These are phyloP conservation scores for Entomobrya multifasciata DNA, from an alignment of 2,888 invertebrate species.

Conservation along the genomic window DNA sequence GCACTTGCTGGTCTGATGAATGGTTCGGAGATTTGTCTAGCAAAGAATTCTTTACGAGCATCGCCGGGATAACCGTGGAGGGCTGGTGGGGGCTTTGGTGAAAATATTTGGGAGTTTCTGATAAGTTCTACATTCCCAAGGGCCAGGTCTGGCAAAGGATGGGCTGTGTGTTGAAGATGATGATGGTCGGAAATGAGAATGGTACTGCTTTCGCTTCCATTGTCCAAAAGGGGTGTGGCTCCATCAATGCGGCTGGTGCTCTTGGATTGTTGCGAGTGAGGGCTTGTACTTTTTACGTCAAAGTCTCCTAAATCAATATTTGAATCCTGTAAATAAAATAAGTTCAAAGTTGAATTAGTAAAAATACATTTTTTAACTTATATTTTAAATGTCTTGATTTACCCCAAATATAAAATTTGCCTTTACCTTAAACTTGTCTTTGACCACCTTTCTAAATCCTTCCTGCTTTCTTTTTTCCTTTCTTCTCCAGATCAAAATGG, in stretches of 20 bases:
- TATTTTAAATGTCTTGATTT: too few species aligned
- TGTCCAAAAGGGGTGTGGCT: constrained; percentile 57
- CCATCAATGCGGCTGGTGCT: constrained; percentile 17
- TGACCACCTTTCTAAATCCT: constrained; percentile 52
- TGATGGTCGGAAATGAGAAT: constrained; percentile 25
- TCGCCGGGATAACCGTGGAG: constrained; percentile 39
- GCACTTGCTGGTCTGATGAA: constrained; percentile 59
- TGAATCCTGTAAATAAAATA: constrained; percentile 45
- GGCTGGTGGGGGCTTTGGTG: constrained; percentile 57
- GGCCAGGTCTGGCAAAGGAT: constrained; percentile 51
- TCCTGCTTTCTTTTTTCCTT: constrained; percentile 60
- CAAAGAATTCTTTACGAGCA: constrained; percentile 57
- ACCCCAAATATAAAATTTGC: not conserved
- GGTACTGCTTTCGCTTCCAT: constrained; percentile 49
- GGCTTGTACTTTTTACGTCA: constrained; percentile 46
- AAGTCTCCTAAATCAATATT: constrained; percentile 61
- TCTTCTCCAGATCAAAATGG: constrained; percentile 24
- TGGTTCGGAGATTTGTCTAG: constrained; percentile 65
- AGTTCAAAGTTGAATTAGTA: too few species aligned
- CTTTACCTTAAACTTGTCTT: constrained; percentile 63
- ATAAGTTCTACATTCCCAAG: constrained; percentile 44
- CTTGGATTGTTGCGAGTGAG: not conserved
- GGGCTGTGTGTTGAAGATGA: not conserved
- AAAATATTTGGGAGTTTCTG: constrained; percentile 61
- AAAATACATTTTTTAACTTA: too few species aligned